These are phyloP conservation scores for Ranitomeya variabilis DNA, from an alignment of 2,113 vertebrate species.

Conservation along the genomic window DNA sequence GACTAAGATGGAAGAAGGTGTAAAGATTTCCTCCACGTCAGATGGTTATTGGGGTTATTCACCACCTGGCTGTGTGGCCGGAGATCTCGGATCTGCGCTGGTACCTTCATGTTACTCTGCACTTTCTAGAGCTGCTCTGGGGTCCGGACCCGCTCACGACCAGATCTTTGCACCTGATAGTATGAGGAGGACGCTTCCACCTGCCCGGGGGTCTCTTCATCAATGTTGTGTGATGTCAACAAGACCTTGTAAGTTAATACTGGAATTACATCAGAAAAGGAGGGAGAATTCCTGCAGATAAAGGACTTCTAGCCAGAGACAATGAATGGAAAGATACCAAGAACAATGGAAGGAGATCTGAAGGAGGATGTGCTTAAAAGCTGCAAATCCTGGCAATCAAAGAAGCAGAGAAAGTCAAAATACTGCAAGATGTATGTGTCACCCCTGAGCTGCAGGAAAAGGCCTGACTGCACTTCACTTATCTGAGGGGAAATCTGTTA, in stretches of 20 bases:
- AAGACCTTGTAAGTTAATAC: not conserved
- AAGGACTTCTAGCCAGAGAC: not conserved
- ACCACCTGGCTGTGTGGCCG: not conserved
- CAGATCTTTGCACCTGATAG: not conserved
- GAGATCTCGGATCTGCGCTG: not conserved
- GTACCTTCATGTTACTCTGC: not conserved
- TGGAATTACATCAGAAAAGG: not conserved
- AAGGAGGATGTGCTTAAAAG: constrained; percentile 3
- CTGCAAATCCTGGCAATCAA: constrained; percentile 3
- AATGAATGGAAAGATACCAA: not conserved
- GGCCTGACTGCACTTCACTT: not conserved
- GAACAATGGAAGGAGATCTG: constrained; percentile 12
- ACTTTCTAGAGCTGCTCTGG: not conserved
- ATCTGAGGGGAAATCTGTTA: not conserved
- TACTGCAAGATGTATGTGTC: not conserved
- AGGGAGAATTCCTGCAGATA: not conserved
- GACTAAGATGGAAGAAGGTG: too few species aligned
- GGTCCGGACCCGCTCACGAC: not conserved
- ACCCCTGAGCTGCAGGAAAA: not conserved
- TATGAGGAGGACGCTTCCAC: not conserved
- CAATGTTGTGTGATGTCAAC: constrained; percentile 7
- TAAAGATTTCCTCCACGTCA: too few species aligned
- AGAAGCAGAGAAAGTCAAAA: constrained; percentile 4
- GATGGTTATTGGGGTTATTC: too few species aligned
- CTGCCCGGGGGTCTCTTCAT: not conserved